Base-by-base conservation (phyloP, 1,140 invertebrate genomes). In the Heterodera schachtii region DNA sequence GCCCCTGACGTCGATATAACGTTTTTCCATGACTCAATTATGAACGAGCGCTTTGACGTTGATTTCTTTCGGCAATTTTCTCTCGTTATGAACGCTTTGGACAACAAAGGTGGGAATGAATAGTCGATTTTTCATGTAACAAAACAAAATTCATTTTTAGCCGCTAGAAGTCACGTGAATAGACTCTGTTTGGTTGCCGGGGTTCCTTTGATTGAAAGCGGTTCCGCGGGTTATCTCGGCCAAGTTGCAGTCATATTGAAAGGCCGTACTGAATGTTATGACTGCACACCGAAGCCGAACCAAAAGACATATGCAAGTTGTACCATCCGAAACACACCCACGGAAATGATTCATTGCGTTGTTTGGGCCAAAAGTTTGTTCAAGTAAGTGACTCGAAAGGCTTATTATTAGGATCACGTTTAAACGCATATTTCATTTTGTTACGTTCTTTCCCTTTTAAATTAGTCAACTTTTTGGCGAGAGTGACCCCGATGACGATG, bases 331-430 rank as follows among this genome's bases (percentile, higher is more conserved):
- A 99, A 99, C 89, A 99, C 98, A 6, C 98, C 98, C n/a, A 98
- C 96, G 16, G 96, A 98, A 90, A 95, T 96, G 0, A 97, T 99
- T 86, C 98, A 99, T 91, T 99, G 98, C 90, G 96, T 99, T 87
- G 96, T 99, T 3, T 99, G 98, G 98, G 94, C 96, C 0, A 99
- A 99, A 90, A 96, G 98, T 93, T 92, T 99, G 19, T 99, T 98
- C 90, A 98, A 98, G 94, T 95, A 92, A 31, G 43, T 13, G 73
- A 74, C 16, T 86, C 41, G 49, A 52, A 52, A 52, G 49, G 49
- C 6, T 52, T 52, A 11, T 60, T 31, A 21, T 76, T 44, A 43
- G n/a, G 16, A 6, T 70, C 16, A n/a, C 43, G 52, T 31, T 31
- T 31, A 31, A 31, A 31, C 31, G 31, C 31, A 31, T 31, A 31